Base-by-base conservation (phyloP, 2,888 invertebrate species). In the Acanthosepion esculentum region DNA sequence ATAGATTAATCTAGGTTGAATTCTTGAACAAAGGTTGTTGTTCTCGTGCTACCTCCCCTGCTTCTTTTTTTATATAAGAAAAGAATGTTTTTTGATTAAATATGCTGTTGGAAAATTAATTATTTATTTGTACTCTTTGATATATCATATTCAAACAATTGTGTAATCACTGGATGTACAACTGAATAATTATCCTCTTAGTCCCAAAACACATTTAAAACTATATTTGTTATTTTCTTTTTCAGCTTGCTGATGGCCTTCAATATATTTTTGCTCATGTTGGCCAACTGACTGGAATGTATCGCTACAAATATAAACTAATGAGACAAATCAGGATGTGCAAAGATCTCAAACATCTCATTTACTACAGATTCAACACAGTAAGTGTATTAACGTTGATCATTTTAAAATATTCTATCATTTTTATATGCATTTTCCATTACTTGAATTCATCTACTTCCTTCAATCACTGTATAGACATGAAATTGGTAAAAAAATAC, bases 271-370 rank as follows among this genome's bases (percentile, higher is more conserved):
- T 99, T 97, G 99, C 99, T 0, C 99, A 99, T 97, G 99, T 99
- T 20, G 99, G 99, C 0, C 99, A 99, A 97, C 98, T 99, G 95
- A 99, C 99, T 0, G 99, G 99, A 97, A 99, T 99, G 99, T 99
- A 99, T 98, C 98, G 99, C 55, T 99, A 99, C 98, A 98, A 98
- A 96, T 99, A 99, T 98, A 99, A 99, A 97, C 98, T 99, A 94
- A 99, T 99, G 99, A 98, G 99, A 97, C 99, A 99, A 98, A 99
- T 99, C 96, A 98, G 99, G 94, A 99, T 99, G 99, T 99, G 99
- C 98, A 99, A 99, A 98, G 99, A 99, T 98, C 98, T 99, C 96
- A 99, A 99, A 97, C 99, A 99, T 98, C 98, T 99, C 96, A 99
- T 99, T 96, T 99, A 99, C 98, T 99, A 99, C 98, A 98, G 99